phyloP scores from a whole-genome alignment of 2,888 invertebrate genomes.

The Colletes collaris region DNA sequence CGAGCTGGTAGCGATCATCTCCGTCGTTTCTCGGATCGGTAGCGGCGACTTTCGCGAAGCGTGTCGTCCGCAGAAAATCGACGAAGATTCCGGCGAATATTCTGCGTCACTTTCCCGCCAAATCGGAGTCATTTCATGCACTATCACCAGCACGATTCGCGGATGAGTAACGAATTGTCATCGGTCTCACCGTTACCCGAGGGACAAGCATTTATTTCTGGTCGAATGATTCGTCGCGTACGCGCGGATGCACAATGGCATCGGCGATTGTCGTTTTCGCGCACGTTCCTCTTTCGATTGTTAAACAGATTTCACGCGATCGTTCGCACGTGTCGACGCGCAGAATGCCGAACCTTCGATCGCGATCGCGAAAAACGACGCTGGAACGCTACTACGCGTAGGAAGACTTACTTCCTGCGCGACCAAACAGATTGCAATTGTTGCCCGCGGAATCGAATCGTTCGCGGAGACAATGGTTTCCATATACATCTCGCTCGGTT shows the following conservation, averaged over 20 bases:
- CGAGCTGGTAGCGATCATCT: neutral
- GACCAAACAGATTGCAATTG: neutral
- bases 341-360: neutral
- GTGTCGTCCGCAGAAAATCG: neutral
- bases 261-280: neutral
- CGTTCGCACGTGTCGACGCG: neutral
- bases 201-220: conserved; percentile 19
- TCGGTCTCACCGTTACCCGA: conserved; percentile 14
- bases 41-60: neutral
- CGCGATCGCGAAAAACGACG: neutral
- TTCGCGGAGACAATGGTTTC: neutral
- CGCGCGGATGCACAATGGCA: neutral
- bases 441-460: conserved; percentile 1
- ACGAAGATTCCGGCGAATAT: conserved; percentile 1
- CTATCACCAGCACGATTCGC: conserved; percentile 19
- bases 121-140: conserved; percentile 12
- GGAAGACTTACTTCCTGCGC: conserved; percentile 5
- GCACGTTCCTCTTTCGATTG: neutral
- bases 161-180: conserved; percentile 32
- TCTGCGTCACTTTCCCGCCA: conserved; percentile 11
- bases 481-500: neutral
- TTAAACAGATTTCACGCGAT: neutral
- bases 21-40: neutral
- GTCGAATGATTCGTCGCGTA: neutral
- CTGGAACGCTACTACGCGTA: neutral